Base-by-base conservation (phyloP, 2,113 vertebrate genomes). In the Plectropomus leopardus region DNA sequence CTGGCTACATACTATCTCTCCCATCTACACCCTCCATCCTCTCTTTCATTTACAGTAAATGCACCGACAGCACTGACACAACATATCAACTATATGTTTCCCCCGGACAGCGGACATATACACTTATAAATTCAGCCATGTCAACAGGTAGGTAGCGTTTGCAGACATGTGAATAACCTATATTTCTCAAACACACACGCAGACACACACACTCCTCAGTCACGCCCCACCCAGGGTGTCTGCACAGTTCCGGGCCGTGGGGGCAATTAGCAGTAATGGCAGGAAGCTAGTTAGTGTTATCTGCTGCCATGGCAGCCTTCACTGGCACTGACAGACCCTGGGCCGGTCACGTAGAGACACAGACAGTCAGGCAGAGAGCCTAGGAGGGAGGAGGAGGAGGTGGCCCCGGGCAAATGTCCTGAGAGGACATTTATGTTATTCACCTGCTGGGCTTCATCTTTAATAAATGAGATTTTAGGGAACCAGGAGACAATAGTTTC, bases 201-300 rank as follows among this genome's bases (percentile, higher is more conserved):
- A 67, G 10, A 65, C 72, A 44, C 72, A 45, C 83, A 84, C 61
- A 68, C 72, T 76, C 60, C 53, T 79, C 77, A 79, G 86, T 90
- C 89, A 90, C 87, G 72, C 90, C 89, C 92, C 92, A 90, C 92
- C 91, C 92, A 89, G 90, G 91, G 93, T 94, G 92, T 91, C 89
- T 92, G 89, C 90, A 67, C 58, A 82, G 86, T 88, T 92, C 88
- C 58, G 48, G 87, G 84, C 88, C 13, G 2, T 63, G 70, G 82
- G 36, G 76, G 76, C 89, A 90, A 93, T 94, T 92, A 93, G 84
- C 72, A 68, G 68, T 92, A 92, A 94, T 93, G 80, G 83, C 93
- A 92, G 93, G 93, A 94, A 92, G 84, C 85, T 92, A 89, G 80
- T 94, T 94, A 92, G 84, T 8, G 85, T 94, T 94, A 93, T 94